Base-by-base conservation (phyloP, 2,113 vertebrate genomes). In the Plotosus lineatus region DNA sequence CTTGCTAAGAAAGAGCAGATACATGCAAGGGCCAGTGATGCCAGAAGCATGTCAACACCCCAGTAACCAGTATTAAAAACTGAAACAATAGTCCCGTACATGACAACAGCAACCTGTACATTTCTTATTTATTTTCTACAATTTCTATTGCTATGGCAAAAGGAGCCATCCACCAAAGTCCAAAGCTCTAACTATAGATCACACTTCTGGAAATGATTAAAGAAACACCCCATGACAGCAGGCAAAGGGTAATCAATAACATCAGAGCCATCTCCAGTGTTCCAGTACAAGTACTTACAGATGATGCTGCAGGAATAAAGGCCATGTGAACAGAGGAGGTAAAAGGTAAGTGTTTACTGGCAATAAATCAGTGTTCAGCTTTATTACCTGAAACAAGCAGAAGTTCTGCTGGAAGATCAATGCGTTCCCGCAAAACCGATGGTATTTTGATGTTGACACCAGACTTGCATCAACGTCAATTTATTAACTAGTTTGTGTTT, bases 331-430 rank as follows among this genome's bases (percentile, higher is more conserved):
- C 77, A 87, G 69, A 78, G 80, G 79, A 86, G 78, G 86, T 76
- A 78, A 90, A 91, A 89, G 88, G 90, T 90, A 91, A 89, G 90
- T 84, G 88, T 89, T 78, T 71, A 61, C 86, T 88, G 84, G 88
- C 90, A 77, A 93, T 93, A 92, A 92, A 93, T 94, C 92, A 91
- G 93, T 94, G 86, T 14, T 15, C 75, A 88, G 88, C 89, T 92
- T 92, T 94, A 94, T 94, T 92, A 92, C 90, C 90, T 90, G 86
- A 82, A 87, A 89, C 90, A 92, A 92, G 88, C 92, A 92, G 94
- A 89, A 89, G 87, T 89, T 90, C 87, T 86, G 88, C 90, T 88
- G 82, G 7, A 71, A 87, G 88, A 91, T 93, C 90, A 88, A 92
- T 92, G 31, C 56, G 79, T 55, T 78, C 58, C 71, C 81, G 87